Percentiles rank a stretch among this genome's conserved stretches.
These are phyloP conservation scores for Lasioglossum malachurum DNA, from an alignment of 2,888 invertebrate species.

Conservation along the genomic window DNA sequence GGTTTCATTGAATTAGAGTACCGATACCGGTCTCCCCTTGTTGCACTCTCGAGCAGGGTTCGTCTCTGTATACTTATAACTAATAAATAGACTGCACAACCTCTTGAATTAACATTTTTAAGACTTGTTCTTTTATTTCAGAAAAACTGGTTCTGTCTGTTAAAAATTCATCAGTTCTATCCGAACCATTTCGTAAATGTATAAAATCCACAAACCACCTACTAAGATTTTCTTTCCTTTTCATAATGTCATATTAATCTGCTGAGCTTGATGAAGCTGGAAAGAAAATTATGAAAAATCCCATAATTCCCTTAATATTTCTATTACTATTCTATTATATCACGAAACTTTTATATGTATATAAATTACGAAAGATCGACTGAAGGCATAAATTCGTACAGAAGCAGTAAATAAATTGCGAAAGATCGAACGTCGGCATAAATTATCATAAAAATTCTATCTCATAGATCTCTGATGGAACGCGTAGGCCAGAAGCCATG, in stretches of 20 bases:
- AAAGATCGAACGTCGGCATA: not conserved
- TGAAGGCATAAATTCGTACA: not conserved
- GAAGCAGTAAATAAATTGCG: not conserved
- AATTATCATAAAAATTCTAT: constrained; percentile 1
- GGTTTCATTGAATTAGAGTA: constrained; percentile 24
- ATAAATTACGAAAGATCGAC: not conserved
- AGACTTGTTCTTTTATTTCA: not conserved
- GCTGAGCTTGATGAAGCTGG: not conserved
- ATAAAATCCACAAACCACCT: not conserved
- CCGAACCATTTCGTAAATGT: not conserved
- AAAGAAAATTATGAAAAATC: not conserved
- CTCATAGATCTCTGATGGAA: not conserved
- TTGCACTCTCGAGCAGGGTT: not conserved
- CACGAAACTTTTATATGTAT: not conserved
- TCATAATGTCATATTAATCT: not conserved
- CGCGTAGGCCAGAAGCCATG: not conserved
- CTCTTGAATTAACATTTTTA: not conserved
- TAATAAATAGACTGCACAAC: not conserved
- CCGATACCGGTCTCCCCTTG: not conserved
- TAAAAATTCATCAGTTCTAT: not conserved
- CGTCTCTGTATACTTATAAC: not conserved
- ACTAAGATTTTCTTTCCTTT: not conserved
- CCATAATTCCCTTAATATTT: too few species aligned
- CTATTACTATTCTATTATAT: too few species aligned
- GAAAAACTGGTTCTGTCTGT: not conserved